Evolutionary conservation across 2,888 invertebrate genomes (phyloP).

Genomic region (Pammene fasciana): DNA sequence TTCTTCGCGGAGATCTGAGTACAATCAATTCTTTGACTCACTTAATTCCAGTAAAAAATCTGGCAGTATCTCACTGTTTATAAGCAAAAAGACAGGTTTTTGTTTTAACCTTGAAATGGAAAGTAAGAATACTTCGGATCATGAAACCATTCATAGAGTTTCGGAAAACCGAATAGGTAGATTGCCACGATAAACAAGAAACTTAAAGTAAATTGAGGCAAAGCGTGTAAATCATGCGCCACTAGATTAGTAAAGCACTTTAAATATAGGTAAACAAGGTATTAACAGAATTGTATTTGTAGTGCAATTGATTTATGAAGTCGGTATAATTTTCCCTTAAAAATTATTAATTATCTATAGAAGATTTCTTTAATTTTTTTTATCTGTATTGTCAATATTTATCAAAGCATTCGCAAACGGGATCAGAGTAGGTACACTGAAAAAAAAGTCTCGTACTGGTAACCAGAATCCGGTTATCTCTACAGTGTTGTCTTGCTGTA

Average conservation of each 20-base stretch:
- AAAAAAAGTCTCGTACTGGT: too few relatives aligned
- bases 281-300: background rate
- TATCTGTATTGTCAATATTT: too few relatives aligned
- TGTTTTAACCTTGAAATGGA: conserved; percentile 39
- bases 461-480: too few relatives aligned
- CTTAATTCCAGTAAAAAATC: conserved; percentile 37
- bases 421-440: too few relatives aligned
- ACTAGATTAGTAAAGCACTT: background rate
- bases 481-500: too few relatives aligned
- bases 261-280: conserved; percentile 26
- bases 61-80: conserved; percentile 30
- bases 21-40: conserved; percentile 36
- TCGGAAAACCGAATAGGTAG: background rate
- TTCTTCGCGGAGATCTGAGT: conserved; percentile 23
- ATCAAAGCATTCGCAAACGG: too few relatives aligned
- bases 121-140: conserved; percentile 2
- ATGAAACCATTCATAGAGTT: background rate
- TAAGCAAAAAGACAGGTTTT: conserved; percentile 27
- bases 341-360: background rate
- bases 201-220: background rate
- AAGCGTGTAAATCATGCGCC: conserved; percentile 9
- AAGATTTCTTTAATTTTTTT: too few relatives aligned
- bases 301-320: background rate
- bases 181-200: background rate
- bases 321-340: background rate